Base-by-base conservation (phyloP, 2,797 vertebrate species). In the Heterohyrax brucei region DNA sequence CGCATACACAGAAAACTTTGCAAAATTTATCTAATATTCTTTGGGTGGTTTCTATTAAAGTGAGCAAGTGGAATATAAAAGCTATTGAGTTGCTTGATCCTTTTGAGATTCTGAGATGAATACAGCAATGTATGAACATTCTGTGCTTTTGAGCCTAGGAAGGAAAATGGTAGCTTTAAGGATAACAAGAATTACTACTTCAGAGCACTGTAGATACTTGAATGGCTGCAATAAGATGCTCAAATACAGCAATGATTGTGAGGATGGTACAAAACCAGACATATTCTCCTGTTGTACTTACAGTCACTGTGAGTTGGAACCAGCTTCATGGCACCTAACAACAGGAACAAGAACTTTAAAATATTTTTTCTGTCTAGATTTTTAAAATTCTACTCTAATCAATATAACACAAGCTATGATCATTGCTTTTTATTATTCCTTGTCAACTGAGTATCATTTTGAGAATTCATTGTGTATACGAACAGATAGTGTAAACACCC, bases 101-200 rank as follows among this genome's bases (percentile, higher is more conserved):
- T 14, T 62, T 56, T 16, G n/a, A 87, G 6, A 1, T 30, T 10
- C 3, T 53, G 48, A 33, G 1, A 4, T 18, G 22, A 76, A 24
- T 16, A 53, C 1, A 28, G 9, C 22, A 39, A 26, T 53, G 1
- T 0, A 1, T 10, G 4, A 66, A 12, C 26, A 39, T 46, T 0
- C 21, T 39, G 22, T 76, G 33, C 53, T 22, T 79, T 12, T 68
- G 48, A 61, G 7, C 14, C 12, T 14, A 5, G 44, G 18, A 33
- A 18, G 8, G 44, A 18, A 33, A 66, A 0, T 3, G 12, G 2
- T 28, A 16, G 2, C 19, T 39, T 79, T 33, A 18, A 26, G 50
- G 1, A 19, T 30, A 76, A 4, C 48, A 9, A 44, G 56, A 21
- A 30, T 39, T 39, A 66, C 7, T 18, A 18, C 18, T 73, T 73